Conservation (phyloP, 2,797 vertebrate species). For the Takifugu ocellatus region DNA sequence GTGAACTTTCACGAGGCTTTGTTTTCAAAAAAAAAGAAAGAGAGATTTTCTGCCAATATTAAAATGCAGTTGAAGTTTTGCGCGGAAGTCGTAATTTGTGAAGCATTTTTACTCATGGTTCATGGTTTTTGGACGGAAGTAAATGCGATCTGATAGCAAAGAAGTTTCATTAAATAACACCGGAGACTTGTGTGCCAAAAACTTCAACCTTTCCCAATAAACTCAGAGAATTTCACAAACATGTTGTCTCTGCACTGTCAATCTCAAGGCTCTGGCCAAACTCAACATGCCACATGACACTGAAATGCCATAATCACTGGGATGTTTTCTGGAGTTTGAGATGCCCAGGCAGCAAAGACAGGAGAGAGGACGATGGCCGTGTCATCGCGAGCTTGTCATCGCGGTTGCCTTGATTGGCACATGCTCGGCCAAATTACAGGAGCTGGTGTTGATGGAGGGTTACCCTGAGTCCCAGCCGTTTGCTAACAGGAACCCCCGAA, state of each 20-base stretch:
- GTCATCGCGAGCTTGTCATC: conserved; percentile 70
- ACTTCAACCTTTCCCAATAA: conserved; percentile 48
- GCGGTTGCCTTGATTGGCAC: conserved; percentile 63
- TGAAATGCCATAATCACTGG: conserved; percentile 71
- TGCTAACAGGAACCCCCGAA: conserved; percentile 52
- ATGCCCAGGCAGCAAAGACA: conserved; percentile 60
- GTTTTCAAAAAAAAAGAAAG: conserved; percentile 5
- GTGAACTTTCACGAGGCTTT: conserved; percentile 6
- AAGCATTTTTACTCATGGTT: background rate
- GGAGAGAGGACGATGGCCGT: conserved; percentile 51
- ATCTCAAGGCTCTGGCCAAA: conserved; percentile 55
- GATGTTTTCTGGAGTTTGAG: conserved; percentile 63
- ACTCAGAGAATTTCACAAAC: conserved; percentile 56
- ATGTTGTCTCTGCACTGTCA: conserved; percentile 59
- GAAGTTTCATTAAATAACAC: conserved; percentile 33
- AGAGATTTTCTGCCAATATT: conserved; percentile 14
- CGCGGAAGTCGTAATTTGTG: background rate
- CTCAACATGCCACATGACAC: conserved; percentile 70
- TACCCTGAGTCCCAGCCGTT: conserved; percentile 54
- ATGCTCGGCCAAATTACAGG: conserved; percentile 66
- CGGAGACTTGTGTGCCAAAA: conserved; percentile 46
- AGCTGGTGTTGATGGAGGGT: conserved; percentile 65
- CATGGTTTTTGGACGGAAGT: conserved; percentile 9
- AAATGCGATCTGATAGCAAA: conserved; percentile 52
- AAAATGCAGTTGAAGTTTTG: background rate